Conservation (phyloP, 35 echinoderm and acorn worm genomes). For the Strongylocentrotus purpuratus region DNA sequence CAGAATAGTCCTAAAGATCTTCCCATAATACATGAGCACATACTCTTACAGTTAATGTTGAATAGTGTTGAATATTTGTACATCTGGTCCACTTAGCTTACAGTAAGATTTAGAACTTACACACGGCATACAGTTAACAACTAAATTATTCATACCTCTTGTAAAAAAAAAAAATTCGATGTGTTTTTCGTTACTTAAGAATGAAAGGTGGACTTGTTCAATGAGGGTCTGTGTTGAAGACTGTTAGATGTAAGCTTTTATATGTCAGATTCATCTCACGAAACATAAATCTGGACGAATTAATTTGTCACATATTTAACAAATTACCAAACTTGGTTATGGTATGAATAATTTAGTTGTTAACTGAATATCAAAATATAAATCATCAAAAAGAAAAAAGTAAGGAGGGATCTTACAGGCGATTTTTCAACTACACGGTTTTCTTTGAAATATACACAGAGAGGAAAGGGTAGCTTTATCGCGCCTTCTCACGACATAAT, state of each 20-base stretch:
- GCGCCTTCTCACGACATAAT: neutral
- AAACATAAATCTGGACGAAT: too few relatives aligned
- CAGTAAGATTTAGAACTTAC: neutral
- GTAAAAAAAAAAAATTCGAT: too few relatives aligned
- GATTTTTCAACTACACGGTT: neutral
- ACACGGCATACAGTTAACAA: neutral
- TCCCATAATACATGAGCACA: neutral
- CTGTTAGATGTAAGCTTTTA: too few relatives aligned
- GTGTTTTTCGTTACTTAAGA: too few relatives aligned
- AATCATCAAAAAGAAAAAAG: neutral
- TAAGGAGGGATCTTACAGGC: neutral
- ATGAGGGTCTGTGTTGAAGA: too few relatives aligned
- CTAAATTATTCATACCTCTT: too few relatives aligned
- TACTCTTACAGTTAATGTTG: neutral
- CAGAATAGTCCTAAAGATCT: neutral
- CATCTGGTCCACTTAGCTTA: neutral
- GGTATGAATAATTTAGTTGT: too few relatives aligned
- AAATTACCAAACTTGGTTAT: too few relatives aligned
- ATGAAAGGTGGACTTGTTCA: too few relatives aligned
- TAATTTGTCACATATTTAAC: too few relatives aligned
- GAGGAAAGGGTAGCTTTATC: neutral
- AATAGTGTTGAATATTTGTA: neutral
- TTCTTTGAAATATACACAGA: conserved; percentile 9
- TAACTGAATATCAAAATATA: neutral
- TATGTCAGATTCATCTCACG: too few relatives aligned